Conservation (phyloP, 2,888 invertebrate species). For the Chesias legatella region DNA sequence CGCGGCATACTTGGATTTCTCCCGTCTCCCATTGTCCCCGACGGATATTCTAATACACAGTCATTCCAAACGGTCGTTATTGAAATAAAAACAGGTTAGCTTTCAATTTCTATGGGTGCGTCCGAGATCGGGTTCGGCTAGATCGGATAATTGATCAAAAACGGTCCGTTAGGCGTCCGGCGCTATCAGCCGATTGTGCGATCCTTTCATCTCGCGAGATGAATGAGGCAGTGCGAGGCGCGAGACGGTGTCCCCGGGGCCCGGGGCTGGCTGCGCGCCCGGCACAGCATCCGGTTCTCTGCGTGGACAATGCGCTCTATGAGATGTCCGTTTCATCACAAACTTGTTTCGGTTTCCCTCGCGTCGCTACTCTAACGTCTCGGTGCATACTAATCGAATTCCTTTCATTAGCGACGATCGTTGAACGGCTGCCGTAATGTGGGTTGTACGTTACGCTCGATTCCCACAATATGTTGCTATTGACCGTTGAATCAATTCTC, state of each 20-base stretch:
- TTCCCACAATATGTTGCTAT: slow-evolving; percentile 27
- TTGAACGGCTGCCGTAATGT: slow-evolving; percentile 62
- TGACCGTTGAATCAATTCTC: slow-evolving; percentile 20
- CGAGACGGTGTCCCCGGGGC: background rate
- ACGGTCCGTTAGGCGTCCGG: slow-evolving; percentile 58
- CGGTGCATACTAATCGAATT: slow-evolving; percentile 72
- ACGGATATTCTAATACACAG: slow-evolving; percentile 39
- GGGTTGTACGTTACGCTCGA: slow-evolving; percentile 51
- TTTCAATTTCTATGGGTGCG: slow-evolving; percentile 69
- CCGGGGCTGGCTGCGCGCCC: slow-evolving; percentile 61
- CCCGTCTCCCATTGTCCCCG: slow-evolving; percentile 50
- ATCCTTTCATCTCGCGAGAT: slow-evolving; percentile 65
- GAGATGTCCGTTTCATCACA: slow-evolving; percentile 62
- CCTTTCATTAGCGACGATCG: slow-evolving; percentile 59
- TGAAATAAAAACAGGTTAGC: slow-evolving; percentile 68
- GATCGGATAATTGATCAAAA: slow-evolving; percentile 68
- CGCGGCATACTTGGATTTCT: slow-evolving; percentile 58
- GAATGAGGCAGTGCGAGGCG: too few relatives aligned
- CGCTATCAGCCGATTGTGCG: slow-evolving; percentile 67
- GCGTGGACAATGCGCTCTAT: slow-evolving; percentile 69
- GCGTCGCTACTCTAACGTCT: slow-evolving; percentile 45
- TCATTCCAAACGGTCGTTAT: slow-evolving; percentile 47
- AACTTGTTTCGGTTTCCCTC: slow-evolving; percentile 73
- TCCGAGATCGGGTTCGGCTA: slow-evolving; percentile 45
- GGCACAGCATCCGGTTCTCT: slow-evolving; percentile 76